Evolutionary conservation across 2,888 invertebrate species (phyloP).

Genomic region (Pimpla rufipes): DNA sequence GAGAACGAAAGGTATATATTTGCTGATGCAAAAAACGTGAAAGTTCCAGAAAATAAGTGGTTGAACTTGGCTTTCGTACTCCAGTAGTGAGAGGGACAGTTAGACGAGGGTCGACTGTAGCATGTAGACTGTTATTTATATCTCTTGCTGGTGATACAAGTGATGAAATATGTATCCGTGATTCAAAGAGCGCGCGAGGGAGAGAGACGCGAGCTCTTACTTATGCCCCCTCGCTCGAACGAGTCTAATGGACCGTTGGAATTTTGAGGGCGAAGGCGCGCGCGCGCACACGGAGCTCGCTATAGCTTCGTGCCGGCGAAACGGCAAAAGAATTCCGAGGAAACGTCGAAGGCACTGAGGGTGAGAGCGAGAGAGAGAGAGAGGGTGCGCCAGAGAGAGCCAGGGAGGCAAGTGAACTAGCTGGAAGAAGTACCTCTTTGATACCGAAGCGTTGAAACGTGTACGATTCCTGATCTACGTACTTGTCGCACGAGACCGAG

Average conservation of each 20-base stretch:
- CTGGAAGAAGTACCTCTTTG: conserved; percentile 37
- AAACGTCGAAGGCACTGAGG: conserved; percentile 13
- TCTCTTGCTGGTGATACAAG: background rate
- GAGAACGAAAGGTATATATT: no score
- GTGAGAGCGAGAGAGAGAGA: background rate
- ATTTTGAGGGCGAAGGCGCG: conserved; percentile 15
- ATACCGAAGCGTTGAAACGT: conserved; percentile 39
- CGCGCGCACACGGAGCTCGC: background rate
- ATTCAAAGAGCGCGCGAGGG: background rate
- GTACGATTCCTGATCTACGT: conserved; percentile 39
- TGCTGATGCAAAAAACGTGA: no score
- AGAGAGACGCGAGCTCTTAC: conserved; percentile 12
- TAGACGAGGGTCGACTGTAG: background rate
- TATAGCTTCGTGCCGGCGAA: conserved; percentile 17
- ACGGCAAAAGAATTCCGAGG: conserved; percentile 22
- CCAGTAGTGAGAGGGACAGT: background rate
- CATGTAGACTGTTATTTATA: background rate
- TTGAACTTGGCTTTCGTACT: no score
- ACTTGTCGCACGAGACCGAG: conserved; percentile 24
- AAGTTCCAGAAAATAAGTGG: no score
- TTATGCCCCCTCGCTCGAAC: conserved; percentile 2
- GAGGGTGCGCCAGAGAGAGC: background rate
- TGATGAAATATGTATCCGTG: background rate
- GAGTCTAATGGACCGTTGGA: conserved; percentile 37
- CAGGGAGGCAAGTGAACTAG: conserved; percentile 33